phyloP scores from a whole-genome alignment of 2,888 invertebrate species.

The Hetaerina titia region DNA sequence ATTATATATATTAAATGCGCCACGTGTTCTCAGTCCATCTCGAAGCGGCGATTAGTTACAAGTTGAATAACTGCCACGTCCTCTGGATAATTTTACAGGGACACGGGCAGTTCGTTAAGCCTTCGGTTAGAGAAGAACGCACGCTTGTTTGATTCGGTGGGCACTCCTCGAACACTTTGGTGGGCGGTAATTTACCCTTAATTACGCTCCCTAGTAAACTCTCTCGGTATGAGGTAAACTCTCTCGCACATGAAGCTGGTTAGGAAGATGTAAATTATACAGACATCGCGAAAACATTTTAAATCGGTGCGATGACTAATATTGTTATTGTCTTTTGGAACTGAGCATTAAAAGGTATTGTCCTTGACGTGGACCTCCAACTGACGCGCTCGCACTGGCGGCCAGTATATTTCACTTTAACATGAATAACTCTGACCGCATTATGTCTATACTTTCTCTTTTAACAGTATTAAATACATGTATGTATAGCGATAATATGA shows the following conservation, averaged over 20 bases:
- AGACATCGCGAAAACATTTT: no score
- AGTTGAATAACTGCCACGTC: not conserved
- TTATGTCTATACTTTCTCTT: no score
- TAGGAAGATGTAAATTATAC: not conserved
- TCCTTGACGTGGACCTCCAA: no score
- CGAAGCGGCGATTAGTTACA: conserved; percentile 23
- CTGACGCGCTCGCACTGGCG: no score
- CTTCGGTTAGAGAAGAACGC: not conserved
- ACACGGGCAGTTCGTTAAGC: not conserved
- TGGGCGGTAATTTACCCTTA: not conserved
- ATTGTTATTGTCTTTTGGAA: no score
- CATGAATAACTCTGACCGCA: no score
- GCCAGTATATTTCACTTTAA: no score
- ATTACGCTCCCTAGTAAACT: not conserved
- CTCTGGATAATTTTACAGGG: not conserved
- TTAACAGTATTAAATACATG: no score
- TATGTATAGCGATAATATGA: no score
- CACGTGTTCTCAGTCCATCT: not conserved
- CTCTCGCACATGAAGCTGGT: not conserved
- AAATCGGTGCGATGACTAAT: no score
- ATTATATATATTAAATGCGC: conserved; percentile 24
- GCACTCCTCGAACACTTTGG: not conserved
- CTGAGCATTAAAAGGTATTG: no score
- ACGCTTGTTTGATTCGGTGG: not conserved
- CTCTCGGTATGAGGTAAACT: no score